A percentile compares a stretch with the other conserved stretches of the same genome.
These are phyloP conservation scores for Colistium nudipinnis DNA, from an alignment of 2,113 vertebrate genomes.

Conservation along the genomic window DNA sequence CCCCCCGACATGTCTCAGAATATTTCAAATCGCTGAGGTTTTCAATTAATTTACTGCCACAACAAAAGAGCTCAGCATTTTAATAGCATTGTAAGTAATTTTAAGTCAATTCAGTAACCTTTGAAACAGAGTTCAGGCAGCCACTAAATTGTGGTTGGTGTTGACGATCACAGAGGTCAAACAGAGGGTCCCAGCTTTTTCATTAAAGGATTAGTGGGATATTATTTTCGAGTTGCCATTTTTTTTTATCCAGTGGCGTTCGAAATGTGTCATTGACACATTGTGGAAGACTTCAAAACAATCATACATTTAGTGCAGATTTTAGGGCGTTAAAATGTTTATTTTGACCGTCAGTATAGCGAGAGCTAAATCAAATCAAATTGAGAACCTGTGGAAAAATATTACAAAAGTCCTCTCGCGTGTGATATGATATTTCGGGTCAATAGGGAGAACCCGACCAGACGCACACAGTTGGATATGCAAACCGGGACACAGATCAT, in stretches of 20 bases:
- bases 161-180: constrained; percentile 75
- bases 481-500: constrained; percentile 4
- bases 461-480: constrained; percentile 3
- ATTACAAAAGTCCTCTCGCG: neutral
- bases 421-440: constrained; percentile 18
- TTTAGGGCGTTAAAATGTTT: constrained; percentile 5
- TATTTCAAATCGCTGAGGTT: constrained; percentile 92
- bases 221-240: constrained; percentile 57
- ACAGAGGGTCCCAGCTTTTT: constrained; percentile 67
- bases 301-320: constrained; percentile 31
- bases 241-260: constrained; percentile 54
- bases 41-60: constrained; percentile 97
- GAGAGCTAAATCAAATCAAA: neutral
- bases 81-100: constrained; percentile 95
- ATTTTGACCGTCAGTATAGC: no score
- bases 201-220: constrained; percentile 68
- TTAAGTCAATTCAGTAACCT: constrained; percentile 96
- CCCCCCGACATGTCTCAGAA: constrained; percentile 87
- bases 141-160: constrained; percentile 87
- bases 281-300: constrained; percentile 32
- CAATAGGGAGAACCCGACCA: constrained; percentile 5
- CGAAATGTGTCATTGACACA: constrained; percentile 56
- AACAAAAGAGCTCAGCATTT: constrained; percentile 92
- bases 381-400: no score
- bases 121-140: constrained; percentile 90